These are phyloP conservation scores for Cyclopterus lumpus DNA, from an alignment of 2,797 vertebrate genomes.

Conservation along the genomic window DNA sequence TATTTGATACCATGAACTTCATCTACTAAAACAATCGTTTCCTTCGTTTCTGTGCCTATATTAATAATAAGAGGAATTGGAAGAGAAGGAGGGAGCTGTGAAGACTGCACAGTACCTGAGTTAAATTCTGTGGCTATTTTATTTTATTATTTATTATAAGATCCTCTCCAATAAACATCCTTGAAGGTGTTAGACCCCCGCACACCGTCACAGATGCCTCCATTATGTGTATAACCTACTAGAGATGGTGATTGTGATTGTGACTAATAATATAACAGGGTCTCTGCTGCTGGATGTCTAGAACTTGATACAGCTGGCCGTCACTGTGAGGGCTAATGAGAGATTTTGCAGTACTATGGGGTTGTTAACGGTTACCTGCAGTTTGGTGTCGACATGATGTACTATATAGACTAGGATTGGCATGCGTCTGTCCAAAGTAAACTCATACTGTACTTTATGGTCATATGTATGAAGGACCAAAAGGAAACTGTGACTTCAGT, in stretches of 20 bases:
- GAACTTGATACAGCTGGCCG: constrained; percentile 59
- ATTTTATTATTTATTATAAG: no score
- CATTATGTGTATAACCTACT: constrained; percentile 53
- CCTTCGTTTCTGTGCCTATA: constrained; percentile 15
- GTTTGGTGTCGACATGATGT: constrained; percentile 24
- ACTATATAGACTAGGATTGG: neutral
- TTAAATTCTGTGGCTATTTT: constrained; percentile 58
- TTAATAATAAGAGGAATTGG: constrained; percentile 6
- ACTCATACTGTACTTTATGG: neutral
- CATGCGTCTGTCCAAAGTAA: constrained; percentile 27
- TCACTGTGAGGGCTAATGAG: constrained; percentile 39
- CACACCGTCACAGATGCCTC: constrained; percentile 65
- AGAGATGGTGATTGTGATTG: constrained; percentile 71
- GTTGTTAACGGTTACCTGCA: constrained; percentile 55
- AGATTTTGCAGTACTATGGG: constrained; percentile 25
- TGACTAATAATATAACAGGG: constrained; percentile 67
- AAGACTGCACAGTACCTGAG: constrained; percentile 38
- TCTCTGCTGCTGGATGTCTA: constrained; percentile 44
- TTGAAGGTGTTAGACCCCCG: constrained; percentile 56
- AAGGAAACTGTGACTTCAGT: constrained; percentile 41
- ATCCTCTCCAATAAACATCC: constrained; percentile 61
- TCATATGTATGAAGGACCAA: constrained; percentile 3
- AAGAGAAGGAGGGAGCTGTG: constrained; percentile 22
- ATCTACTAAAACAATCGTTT: constrained; percentile 38
- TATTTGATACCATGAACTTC: constrained; percentile 38